These are phyloP conservation scores for Drosophila carrolli DNA, from an alignment of 1,140 invertebrate genomes.

Conservation along the genomic window DNA sequence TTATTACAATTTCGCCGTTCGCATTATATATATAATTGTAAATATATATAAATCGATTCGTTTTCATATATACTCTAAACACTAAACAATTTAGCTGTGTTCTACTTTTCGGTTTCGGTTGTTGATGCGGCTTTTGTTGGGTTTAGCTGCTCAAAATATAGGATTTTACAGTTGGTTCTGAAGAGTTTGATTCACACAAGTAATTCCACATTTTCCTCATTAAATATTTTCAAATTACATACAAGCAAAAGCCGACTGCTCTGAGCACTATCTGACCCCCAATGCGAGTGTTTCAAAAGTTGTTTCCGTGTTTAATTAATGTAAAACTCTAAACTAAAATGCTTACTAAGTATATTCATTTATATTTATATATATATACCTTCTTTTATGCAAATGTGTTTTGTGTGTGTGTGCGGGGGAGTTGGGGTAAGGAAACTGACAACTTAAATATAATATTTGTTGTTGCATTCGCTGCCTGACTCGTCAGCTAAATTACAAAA, in stretches of 20 bases:
- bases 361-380: constrained; percentile 73
- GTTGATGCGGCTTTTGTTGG: constrained; percentile 21
- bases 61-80: constrained; percentile 66
- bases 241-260: constrained; percentile 67
- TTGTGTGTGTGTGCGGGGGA: constrained; percentile 40
- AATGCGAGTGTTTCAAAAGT: constrained; percentile 45
- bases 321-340: constrained; percentile 81
- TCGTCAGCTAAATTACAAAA: constrained; percentile 54
- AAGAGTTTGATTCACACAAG: constrained; percentile 42
- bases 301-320: constrained; percentile 62
- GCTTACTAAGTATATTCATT: constrained; percentile 78
- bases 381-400: constrained; percentile 65
- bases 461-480: constrained; percentile 41
- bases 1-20: constrained; percentile 72
- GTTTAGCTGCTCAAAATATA: constrained; percentile 72
- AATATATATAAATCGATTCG: constrained; percentile 63
- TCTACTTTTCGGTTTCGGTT: constrained; percentile 44
- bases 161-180: constrained; percentile 69
- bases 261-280: constrained; percentile 33
- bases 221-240: constrained; percentile 56
- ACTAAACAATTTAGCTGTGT: constrained; percentile 75
- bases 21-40: constrained; percentile 63
- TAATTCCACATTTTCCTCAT: constrained; percentile 5
- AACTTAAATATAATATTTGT: constrained; percentile 60
- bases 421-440: constrained; percentile 36